Evolutionary conservation across 2,797 vertebrate genomes (phyloP).

Genomic region (Premnoplex brunnescens): DNA sequence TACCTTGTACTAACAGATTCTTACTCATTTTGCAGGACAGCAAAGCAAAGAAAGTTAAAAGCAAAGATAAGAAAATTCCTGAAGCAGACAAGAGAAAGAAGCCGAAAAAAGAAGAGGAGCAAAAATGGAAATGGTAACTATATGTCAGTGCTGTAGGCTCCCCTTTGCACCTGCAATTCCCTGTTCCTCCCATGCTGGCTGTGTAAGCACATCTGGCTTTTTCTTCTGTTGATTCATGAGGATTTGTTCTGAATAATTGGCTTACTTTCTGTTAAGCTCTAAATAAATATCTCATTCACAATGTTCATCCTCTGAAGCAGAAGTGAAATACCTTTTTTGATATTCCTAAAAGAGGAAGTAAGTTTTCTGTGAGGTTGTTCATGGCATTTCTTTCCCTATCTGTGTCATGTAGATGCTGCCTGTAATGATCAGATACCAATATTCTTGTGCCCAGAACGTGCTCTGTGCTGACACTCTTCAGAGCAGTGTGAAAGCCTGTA

Average conservation of each 20-base stretch:
- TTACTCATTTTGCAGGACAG: slow-evolving; percentile 77
- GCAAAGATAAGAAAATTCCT: slow-evolving; percentile 85
- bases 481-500: neutral
- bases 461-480: neutral
- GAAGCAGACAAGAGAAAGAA: slow-evolving; percentile 88
- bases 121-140: slow-evolving; percentile 96
- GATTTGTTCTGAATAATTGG: slow-evolving; percentile 40
- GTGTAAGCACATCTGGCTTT: slow-evolving; percentile 15
- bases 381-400: fast-evolving
- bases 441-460: neutral
- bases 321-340: neutral
- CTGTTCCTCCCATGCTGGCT: neutral
- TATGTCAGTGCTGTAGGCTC: neutral
- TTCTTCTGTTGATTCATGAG: neutral
- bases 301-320: neutral
- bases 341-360: neutral
- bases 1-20: neutral
- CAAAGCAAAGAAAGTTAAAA: slow-evolving; percentile 89
- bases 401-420: neutral
- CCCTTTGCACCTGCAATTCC: neutral
- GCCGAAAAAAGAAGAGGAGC: slow-evolving; percentile 92
- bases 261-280: slow-evolving; percentile 40
- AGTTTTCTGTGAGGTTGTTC: neutral
- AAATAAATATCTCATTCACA: slow-evolving; percentile 7
- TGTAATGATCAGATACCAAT: neutral